Conservation (phyloP, 2,888 invertebrate genomes). For the Rhagonycha lutea region DNA sequence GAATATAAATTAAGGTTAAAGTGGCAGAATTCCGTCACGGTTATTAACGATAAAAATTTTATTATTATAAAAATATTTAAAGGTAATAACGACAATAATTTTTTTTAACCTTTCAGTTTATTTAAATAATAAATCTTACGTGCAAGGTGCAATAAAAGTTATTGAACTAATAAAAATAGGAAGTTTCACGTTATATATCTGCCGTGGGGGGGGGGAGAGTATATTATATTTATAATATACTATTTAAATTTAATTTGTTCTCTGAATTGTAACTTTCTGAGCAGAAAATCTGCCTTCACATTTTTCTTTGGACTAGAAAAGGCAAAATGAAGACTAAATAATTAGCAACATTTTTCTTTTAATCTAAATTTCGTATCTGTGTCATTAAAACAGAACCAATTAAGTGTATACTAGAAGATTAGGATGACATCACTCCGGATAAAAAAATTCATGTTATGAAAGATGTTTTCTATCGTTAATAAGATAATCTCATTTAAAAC, state of each 20-base stretch:
- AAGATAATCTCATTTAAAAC: conserved; percentile 29
- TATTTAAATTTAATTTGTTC: no score
- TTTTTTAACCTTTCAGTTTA: neutral
- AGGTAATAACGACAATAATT: neutral
- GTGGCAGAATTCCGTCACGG: neutral
- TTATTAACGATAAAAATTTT: neutral
- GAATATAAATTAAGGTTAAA: neutral
- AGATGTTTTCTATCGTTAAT: conserved; percentile 1
- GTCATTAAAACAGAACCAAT: neutral
- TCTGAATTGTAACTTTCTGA: no score
- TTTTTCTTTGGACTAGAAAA: no score
- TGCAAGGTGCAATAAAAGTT: neutral
- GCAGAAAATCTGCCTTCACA: no score
- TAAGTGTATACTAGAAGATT: neutral
- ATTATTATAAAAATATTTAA: neutral
- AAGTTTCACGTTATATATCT: no score
- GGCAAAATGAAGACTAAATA: no score
- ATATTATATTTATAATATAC: no score
- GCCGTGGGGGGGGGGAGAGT: no score
- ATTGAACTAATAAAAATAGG: no score
- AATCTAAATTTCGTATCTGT: neutral
- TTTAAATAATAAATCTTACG: neutral
- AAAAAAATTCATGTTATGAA: conserved; percentile 3
- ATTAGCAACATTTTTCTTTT: neutral
- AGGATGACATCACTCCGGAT: conserved; percentile 1